phyloP scores from a whole-genome alignment of 2,797 vertebrate genomes.

The Masticophis lateralis region DNA sequence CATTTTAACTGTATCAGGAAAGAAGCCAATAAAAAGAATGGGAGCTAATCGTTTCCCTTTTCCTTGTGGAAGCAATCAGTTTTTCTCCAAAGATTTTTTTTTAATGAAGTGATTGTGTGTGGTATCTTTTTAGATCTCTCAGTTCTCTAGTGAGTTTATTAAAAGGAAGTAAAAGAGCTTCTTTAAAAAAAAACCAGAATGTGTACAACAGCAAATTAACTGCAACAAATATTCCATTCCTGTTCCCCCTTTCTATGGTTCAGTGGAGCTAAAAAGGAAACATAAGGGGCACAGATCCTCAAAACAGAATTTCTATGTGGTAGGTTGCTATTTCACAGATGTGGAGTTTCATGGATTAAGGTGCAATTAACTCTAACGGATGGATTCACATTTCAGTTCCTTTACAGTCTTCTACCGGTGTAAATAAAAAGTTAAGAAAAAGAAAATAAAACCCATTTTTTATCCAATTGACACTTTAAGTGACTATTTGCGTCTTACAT shows the following conservation, averaged over 20 bases:
- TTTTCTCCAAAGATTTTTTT: background rate
- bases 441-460: background rate
- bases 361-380: background rate
- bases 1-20: background rate
- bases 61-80: background rate
- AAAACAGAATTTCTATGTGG: background rate
- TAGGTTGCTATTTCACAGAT: conserved; percentile 1
- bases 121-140: background rate
- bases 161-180: background rate
- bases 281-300: background rate
- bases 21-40: background rate
- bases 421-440: background rate
- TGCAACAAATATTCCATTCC: background rate
- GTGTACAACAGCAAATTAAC: background rate
- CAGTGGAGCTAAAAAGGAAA: conserved; percentile 1
- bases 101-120: background rate
- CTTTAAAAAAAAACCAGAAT: background rate
- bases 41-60: background rate
- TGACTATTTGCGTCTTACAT: background rate
- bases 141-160: background rate
- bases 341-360: conserved; percentile 4
- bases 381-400: background rate
- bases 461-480: conserved; percentile 14
- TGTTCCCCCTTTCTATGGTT: background rate
- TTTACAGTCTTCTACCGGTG: background rate